phyloP scores from a whole-genome alignment of 2,888 invertebrate genomes.

The Pachymerium ferrugineum region DNA sequence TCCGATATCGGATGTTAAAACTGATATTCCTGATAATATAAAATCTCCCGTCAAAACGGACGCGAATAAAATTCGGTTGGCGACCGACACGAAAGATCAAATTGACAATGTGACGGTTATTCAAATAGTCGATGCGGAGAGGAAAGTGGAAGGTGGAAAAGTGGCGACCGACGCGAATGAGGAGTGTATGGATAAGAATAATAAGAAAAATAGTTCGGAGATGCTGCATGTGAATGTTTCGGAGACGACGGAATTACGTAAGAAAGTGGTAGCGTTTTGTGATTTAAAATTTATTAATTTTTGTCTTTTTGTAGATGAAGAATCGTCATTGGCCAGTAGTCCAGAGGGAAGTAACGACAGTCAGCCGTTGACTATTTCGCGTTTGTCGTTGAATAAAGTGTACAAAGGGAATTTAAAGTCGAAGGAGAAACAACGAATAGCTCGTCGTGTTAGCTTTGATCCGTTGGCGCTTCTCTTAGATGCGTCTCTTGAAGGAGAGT shows the following conservation, averaged over 20 bases:
- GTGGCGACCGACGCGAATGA: background rate
- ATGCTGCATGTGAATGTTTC: background rate
- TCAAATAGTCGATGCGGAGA: background rate
- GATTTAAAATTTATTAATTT: background rate
- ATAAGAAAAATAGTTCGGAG: background rate
- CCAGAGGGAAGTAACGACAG: background rate
- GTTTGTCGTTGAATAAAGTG: background rate
- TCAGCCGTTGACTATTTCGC: background rate
- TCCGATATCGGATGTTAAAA: background rate
- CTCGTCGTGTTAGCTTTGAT: slow-evolving; percentile 87
- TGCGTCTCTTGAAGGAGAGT: slow-evolving; percentile 94
- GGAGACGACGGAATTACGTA: background rate
- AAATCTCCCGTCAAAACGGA: background rate
- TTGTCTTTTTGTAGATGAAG: too few relatives aligned
- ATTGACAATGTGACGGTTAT: background rate
- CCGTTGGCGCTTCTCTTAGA: slow-evolving; percentile 92
- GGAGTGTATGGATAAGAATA: background rate
- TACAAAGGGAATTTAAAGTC: slow-evolving; percentile 69
- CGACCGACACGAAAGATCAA: background rate
- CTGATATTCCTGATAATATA: slow-evolving; percentile 16
- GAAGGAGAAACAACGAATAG: slow-evolving; percentile 43
- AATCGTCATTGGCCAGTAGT: background rate
- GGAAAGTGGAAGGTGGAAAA: background rate
- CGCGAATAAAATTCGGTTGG: background rate
- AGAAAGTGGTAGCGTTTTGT: background rate